phyloP scores from a whole-genome alignment of 2,797 vertebrate species.

The Tadarida brasiliensis region DNA sequence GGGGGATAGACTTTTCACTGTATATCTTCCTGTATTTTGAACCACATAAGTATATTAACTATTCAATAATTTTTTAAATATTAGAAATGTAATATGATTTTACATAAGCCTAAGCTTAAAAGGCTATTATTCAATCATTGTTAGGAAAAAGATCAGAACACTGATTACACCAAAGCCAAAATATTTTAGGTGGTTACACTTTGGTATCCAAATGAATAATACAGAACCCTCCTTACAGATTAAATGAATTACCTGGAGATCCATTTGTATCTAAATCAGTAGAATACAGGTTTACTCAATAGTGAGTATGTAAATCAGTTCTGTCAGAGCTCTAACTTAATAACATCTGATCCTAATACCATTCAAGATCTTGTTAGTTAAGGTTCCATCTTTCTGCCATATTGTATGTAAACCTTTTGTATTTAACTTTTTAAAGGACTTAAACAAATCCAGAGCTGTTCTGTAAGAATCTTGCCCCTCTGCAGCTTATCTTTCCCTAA shows the following conservation, averaged over 20 bases:
- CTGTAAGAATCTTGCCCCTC: background rate
- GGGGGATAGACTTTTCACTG: conserved; percentile 78
- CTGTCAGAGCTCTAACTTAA: background rate
- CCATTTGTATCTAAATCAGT: background rate
- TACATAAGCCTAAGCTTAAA: background rate
- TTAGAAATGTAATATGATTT: conserved; percentile 4
- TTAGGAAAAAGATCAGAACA: background rate
- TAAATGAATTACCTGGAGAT: background rate
- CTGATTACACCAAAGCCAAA: background rate
- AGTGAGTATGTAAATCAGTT: background rate
- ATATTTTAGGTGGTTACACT: background rate
- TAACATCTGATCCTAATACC: background rate
- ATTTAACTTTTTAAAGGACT: conserved; percentile 9
- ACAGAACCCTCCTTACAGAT: background rate
- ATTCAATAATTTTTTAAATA: background rate
- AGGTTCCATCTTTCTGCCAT: background rate
- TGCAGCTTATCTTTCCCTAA: background rate
- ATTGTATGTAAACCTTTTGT: background rate
- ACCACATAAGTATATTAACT: background rate
- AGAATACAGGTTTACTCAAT: background rate
- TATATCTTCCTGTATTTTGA: conserved; percentile 85
- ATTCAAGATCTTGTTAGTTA: background rate
- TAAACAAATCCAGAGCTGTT: background rate
- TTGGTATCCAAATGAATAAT: background rate
- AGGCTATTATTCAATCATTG: background rate